A percentile compares a stretch with the other conserved stretches of the same genome.
Evolutionary conservation across 2,888 invertebrate genomes (phyloP).

Genomic region (Hyalella azteca): DNA sequence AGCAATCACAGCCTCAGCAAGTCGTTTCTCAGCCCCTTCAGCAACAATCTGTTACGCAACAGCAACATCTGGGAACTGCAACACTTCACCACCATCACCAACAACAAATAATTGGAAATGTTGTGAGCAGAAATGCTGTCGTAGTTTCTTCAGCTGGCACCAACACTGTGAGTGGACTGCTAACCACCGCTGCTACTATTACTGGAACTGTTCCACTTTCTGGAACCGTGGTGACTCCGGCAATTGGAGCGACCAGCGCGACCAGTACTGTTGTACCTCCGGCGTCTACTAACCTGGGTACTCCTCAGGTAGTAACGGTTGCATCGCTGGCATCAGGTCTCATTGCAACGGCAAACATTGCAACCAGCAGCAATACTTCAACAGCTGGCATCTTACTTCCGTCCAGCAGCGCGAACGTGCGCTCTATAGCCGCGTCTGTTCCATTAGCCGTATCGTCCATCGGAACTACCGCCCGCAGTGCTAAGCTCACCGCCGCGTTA

Average conservation of each 20-base stretch:
- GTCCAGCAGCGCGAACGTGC: neutral
- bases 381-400: neutral
- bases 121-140: conserved; percentile 23
- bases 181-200: conserved; percentile 18
- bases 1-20: conserved; percentile 13
- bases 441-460: conserved; percentile 16
- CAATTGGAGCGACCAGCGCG: conserved; percentile 40
- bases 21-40: neutral
- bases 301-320: conserved; percentile 29
- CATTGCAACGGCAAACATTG: neutral
- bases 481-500: conserved; percentile 30
- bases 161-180: neutral
- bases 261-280: conserved; percentile 11
- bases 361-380: neutral
- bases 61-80: neutral
- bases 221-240: conserved; percentile 47
- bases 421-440: neutral
- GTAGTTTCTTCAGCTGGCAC: conserved; percentile 8
- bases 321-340: conserved; percentile 27
- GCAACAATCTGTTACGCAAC: neutral
- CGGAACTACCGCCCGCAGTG: neutral
- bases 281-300: neutral
- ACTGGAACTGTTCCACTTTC: neutral
- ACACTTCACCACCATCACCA: conserved; percentile 9
- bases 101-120: conserved; percentile 3